phyloP scores from a whole-genome alignment of 2,113 vertebrate species.

The Pimephales promelas region DNA sequence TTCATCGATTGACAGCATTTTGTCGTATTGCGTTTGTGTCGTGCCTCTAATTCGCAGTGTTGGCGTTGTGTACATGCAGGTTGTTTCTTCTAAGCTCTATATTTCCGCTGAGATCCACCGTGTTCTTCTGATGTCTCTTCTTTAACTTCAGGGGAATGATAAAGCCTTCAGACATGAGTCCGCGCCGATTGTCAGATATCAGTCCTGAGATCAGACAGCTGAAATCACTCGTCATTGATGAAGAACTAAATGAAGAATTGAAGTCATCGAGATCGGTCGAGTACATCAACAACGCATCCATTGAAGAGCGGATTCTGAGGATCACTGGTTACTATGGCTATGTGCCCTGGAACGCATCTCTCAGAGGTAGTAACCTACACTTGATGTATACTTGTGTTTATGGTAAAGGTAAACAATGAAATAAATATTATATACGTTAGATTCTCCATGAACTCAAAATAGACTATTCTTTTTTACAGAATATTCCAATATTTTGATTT shows the following conservation, averaged over 20 bases:
- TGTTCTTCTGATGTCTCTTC: conserved; percentile 46
- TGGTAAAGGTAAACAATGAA: not conserved
- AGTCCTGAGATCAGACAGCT: conserved; percentile 95
- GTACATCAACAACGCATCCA: conserved; percentile 90
- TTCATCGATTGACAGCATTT: not conserved
- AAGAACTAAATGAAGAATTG: conserved; percentile 92
- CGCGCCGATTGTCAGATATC: conserved; percentile 94
- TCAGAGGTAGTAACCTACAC: conserved; percentile 77
- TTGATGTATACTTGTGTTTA: not conserved
- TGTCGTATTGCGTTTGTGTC: not conserved
- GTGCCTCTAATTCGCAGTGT: not conserved
- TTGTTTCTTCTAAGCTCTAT: not conserved
- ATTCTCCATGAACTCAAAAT: too few relatives aligned
- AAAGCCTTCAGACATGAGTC: conserved; percentile 90
- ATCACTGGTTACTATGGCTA: conserved; percentile 97
- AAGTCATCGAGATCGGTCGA: conserved; percentile 93
- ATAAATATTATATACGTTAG: not conserved
- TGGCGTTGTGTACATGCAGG: not conserved
- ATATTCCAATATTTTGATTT: too few relatives aligned
- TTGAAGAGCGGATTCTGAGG: conserved; percentile 88
- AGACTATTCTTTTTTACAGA: too few relatives aligned
- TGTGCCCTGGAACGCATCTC: conserved; percentile 90
- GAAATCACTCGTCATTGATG: conserved; percentile 92
- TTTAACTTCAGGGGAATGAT: conserved; percentile 84
- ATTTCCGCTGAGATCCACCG: conserved; percentile 23